A percentile compares a stretch with the other conserved stretches of the same genome.
Evolutionary conservation across 2,888 invertebrate species (phyloP).

Genomic region (Ichneumoninae sp.): DNA sequence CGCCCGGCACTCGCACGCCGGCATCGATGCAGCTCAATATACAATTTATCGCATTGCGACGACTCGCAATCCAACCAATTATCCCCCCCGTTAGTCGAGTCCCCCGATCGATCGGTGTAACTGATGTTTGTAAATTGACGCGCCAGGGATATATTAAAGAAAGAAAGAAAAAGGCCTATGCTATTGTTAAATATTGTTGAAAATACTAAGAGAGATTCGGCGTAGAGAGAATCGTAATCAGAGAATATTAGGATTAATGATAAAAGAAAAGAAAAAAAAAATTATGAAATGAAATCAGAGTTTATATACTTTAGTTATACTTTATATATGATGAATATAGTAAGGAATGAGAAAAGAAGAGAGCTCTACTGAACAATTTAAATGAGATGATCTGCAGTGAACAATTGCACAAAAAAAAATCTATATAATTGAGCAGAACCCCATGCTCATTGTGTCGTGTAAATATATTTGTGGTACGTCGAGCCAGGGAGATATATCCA

Average conservation of each 20-base stretch:
- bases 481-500: slow-evolving; percentile 70
- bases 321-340: slow-evolving; percentile 73
- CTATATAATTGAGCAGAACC: slow-evolving; percentile 73
- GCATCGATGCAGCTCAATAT: slow-evolving; percentile 27
- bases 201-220: slow-evolving; percentile 75
- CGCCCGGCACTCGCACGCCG: background rate
- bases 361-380: slow-evolving; percentile 51
- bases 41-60: slow-evolving; percentile 61
- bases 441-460: slow-evolving; percentile 75
- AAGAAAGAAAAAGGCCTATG: slow-evolving; percentile 78
- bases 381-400: slow-evolving; percentile 70
- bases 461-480: slow-evolving; percentile 69
- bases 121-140: slow-evolving; percentile 78
- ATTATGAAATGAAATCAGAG: slow-evolving; percentile 81
- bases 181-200: slow-evolving; percentile 82
- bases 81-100: slow-evolving; percentile 23
- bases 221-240: slow-evolving; percentile 76
- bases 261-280: slow-evolving; percentile 73
- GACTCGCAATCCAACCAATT: slow-evolving; percentile 36
- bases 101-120: slow-evolving; percentile 60
- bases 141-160: slow-evolving; percentile 72
- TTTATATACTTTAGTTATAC: slow-evolving; percentile 83
- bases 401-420: slow-evolving; percentile 79
- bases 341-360: slow-evolving; percentile 46
- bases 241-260: slow-evolving; percentile 80